Percentiles rank a stretch among this genome's conserved stretches.
Conservation (phyloP, 1,140 invertebrate species). For the Pemphigus obesinymphae region DNA sequence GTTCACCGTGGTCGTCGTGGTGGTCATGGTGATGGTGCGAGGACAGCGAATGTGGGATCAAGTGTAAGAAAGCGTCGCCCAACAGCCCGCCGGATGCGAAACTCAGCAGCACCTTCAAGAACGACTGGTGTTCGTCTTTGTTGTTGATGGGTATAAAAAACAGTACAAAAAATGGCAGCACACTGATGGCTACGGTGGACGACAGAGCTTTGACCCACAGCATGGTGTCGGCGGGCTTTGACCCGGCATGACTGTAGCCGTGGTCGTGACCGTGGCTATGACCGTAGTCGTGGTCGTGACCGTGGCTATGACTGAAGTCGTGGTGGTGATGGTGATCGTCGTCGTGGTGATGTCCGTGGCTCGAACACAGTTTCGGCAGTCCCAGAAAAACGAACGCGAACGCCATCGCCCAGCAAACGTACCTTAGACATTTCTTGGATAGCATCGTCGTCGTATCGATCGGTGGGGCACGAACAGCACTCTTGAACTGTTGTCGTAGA, state of each 20-base stretch:
- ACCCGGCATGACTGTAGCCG: conserved; percentile 50
- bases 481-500: too few species aligned
- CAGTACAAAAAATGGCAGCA: conserved; percentile 88
- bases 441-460: not conserved
- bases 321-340: conserved; percentile 51
- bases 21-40: conserved; percentile 58
- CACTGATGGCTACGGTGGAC: conserved; percentile 88
- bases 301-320: conserved; percentile 48
- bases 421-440: conserved; percentile 9
- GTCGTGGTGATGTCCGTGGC: conserved; percentile 47
- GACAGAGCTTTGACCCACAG: conserved; percentile 78
- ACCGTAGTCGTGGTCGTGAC: conserved; percentile 50
- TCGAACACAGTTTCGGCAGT: conserved; percentile 51
- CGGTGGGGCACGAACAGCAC: too few species aligned
- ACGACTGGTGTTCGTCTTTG: conserved; percentile 71
- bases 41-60: conserved; percentile 89
- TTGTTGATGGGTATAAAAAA: conserved; percentile 91
- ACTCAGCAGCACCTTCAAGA: conserved; percentile 83
- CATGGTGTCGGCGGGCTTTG: conserved; percentile 58
- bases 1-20: conserved; percentile 53
- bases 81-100: conserved; percentile 93
- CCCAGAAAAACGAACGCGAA: conserved; percentile 52
- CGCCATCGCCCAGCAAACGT: conserved; percentile 48
- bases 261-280: conserved; percentile 50
- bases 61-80: conserved; percentile 93